Evolutionary conservation across 2,113 vertebrate genomes (phyloP).

Genomic region (Platichthys stellatus): DNA sequence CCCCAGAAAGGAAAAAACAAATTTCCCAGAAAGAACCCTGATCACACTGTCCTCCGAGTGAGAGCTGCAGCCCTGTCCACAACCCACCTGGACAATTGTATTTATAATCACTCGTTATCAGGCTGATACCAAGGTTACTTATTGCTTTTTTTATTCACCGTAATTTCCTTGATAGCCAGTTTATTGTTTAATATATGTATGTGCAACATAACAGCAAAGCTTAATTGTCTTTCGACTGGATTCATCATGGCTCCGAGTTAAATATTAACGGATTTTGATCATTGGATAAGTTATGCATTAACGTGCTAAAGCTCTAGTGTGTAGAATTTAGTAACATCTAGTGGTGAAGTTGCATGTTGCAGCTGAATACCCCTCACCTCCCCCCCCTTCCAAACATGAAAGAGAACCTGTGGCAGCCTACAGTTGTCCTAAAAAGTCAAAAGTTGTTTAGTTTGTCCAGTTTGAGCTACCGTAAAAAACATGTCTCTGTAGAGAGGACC

Average conservation of each 20-base stretch:
- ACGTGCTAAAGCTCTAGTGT: no score
- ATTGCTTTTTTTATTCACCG: background rate
- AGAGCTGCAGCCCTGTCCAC: background rate
- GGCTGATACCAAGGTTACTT: no score
- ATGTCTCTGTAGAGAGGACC: no score
- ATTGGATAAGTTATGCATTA: background rate
- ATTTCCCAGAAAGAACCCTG: background rate
- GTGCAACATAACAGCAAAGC: background rate
- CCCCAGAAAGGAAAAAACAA: background rate
- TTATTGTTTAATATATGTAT: slow-evolving; percentile 3
- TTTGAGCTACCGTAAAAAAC: no score
- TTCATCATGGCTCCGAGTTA: background rate
- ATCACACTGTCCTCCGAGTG: background rate
- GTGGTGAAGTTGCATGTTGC: no score
- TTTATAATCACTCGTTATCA: no score
- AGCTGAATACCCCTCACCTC: no score
- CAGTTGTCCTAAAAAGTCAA: no score
- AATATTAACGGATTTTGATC: background rate
- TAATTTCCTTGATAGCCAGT: background rate
- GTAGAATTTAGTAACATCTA: no score
- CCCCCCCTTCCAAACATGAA: no score
- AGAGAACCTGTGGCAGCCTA: no score
- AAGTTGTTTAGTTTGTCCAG: no score
- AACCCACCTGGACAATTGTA: background rate
- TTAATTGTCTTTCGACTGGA: background rate